These are phyloP conservation scores for Helarctos malayanus DNA, from an alignment of 2,797 vertebrate genomes.

Conservation along the genomic window DNA sequence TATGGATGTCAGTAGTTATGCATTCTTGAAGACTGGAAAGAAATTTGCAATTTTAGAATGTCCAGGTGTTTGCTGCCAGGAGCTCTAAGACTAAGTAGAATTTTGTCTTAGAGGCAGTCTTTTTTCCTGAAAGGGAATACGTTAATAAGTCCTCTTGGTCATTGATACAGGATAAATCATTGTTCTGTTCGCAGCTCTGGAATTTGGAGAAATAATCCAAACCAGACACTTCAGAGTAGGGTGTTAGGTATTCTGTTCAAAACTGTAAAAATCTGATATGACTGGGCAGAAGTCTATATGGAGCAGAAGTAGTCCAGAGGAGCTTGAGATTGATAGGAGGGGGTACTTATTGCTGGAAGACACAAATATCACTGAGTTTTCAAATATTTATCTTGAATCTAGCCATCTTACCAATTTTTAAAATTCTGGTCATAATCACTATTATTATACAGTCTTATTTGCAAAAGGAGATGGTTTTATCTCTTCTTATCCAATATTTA, in stretches of 20 bases:
- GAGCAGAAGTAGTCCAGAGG: background rate
- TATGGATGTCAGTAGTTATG: background rate
- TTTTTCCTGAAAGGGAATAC: background rate
- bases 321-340: background rate
- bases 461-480: background rate
- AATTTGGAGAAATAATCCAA: conserved; percentile 13
- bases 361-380: background rate
- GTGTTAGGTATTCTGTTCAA: background rate
- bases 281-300: background rate
- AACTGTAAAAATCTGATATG: background rate
- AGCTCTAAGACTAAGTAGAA: background rate
- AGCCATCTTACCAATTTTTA: background rate
- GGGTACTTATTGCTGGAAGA: background rate
- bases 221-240: background rate
- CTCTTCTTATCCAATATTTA: background rate
- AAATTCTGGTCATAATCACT: background rate
- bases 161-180: background rate
- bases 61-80: background rate
- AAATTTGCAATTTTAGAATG: background rate
- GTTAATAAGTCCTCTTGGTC: background rate
- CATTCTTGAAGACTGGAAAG: background rate
- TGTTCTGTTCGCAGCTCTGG: background rate
- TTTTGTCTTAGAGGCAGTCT: background rate
- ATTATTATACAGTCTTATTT: background rate
- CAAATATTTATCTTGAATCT: background rate